phyloP scores from a whole-genome alignment of 2,888 invertebrate species.

The Lymantria dispar region DNA sequence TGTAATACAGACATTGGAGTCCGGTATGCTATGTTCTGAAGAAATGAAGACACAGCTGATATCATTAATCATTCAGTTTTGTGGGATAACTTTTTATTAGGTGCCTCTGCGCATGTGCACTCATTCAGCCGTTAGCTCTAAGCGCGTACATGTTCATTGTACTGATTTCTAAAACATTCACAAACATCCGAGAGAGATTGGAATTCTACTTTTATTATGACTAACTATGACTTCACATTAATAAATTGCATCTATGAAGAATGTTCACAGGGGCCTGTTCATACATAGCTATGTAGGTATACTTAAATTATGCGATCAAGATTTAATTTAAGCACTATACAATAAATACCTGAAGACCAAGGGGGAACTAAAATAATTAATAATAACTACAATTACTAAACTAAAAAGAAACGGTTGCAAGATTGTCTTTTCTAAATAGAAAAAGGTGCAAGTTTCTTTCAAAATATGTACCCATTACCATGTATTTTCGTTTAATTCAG shows the following conservation, averaged over 20 bases:
- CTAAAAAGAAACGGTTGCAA: neutral
- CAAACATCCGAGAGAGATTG: constrained; percentile 63
- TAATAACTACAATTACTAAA: constrained; percentile 12
- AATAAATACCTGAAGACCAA: neutral
- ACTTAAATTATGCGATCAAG: too few relatives aligned
- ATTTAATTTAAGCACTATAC: too few relatives aligned
- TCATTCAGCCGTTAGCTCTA: constrained; percentile 44
- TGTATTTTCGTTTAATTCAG: too few relatives aligned
- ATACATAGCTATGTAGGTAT: constrained; percentile 7
- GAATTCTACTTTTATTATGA: constrained; percentile 60
- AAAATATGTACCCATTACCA: too few relatives aligned
- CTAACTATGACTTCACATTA: constrained; percentile 48
- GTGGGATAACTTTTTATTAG: constrained; percentile 47
- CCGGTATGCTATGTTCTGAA: constrained; percentile 34
- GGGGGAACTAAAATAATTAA: constrained; percentile 21
- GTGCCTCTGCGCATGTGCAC: constrained; percentile 31
- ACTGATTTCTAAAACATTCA: constrained; percentile 63
- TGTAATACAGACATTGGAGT: too few relatives aligned
- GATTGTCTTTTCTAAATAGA: too few relatives aligned
- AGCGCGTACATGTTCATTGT: constrained; percentile 56
- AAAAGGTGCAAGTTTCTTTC: too few relatives aligned
- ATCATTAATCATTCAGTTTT: constrained; percentile 57
- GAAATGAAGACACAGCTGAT: constrained; percentile 66
- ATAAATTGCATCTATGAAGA: constrained; percentile 19
- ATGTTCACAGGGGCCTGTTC: constrained; percentile 7